Evolutionary conservation across 2,113 vertebrate genomes (phyloP).

Genomic region (Saccopteryx leptura): DNA sequence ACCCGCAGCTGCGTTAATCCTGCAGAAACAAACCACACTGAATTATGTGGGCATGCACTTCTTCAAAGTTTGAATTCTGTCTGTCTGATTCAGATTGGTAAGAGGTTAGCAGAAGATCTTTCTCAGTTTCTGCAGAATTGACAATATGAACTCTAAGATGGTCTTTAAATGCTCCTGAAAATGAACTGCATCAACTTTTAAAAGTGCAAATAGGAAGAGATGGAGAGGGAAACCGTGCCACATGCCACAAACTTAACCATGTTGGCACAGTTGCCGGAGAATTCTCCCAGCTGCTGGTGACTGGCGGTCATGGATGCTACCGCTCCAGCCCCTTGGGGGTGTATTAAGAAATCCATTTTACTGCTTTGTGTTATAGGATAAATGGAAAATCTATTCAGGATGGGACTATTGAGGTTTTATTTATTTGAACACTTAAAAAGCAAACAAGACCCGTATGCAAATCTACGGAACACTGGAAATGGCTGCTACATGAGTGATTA

Average conservation of each 20-base stretch:
- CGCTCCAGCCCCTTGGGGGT: neutral
- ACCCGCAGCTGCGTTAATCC: constrained; percentile 65
- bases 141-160: constrained; percentile 76
- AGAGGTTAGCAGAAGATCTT: constrained; percentile 68
- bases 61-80: constrained; percentile 58
- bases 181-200: constrained; percentile 69
- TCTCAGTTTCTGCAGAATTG: constrained; percentile 63
- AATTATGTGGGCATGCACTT: constrained; percentile 61
- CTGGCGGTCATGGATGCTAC: rapidly evolving
- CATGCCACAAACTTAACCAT: neutral
- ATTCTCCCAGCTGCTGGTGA: neutral
- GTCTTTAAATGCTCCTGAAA: constrained; percentile 71
- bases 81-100: constrained; percentile 66
- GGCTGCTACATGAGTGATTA: neutral
- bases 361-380: neutral
- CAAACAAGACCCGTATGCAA: neutral
- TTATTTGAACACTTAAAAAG: constrained; percentile 46
- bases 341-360: neutral
- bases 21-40: constrained; percentile 58
- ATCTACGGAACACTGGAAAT: neutral
- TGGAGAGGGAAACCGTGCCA: neutral
- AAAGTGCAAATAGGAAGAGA: constrained; percentile 13
- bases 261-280: neutral
- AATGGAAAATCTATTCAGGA: constrained; percentile 13
- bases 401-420: neutral